Conservation (phyloP, 2,888 invertebrate genomes). For the Cheilosia urbana region DNA sequence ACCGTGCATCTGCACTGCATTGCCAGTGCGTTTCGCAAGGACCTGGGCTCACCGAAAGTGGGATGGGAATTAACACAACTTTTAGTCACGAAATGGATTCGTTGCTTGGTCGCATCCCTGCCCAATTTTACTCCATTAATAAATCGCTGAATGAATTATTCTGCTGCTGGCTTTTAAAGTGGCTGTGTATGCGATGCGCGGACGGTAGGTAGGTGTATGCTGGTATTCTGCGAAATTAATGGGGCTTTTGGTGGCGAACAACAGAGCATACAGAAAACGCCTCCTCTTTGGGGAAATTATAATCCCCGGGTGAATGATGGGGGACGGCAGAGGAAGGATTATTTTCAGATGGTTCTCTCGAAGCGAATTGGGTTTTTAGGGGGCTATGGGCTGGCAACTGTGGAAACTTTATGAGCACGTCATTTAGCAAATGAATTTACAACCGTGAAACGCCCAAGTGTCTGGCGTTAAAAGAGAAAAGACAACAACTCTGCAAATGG, state of each 20-base stretch:
- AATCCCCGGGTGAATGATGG: slow-evolving; percentile 57
- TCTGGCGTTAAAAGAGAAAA: slow-evolving; percentile 84
- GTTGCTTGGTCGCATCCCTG: slow-evolving; percentile 60
- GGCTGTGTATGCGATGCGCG: slow-evolving; percentile 53
- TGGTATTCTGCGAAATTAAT: slow-evolving; percentile 59
- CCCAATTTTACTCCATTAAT: slow-evolving; percentile 78
- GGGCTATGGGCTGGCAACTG: slow-evolving; percentile 72
- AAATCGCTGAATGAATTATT: slow-evolving; percentile 81
- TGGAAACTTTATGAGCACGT: slow-evolving; percentile 83
- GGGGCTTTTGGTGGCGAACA: slow-evolving; percentile 68
- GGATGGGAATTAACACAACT: slow-evolving; percentile 67
- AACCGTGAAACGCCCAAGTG: slow-evolving; percentile 84
- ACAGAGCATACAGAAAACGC: slow-evolving; percentile 73
- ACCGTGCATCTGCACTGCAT: slow-evolving; percentile 42
- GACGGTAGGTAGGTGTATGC: slow-evolving; percentile 31
- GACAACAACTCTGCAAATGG: slow-evolving; percentile 75
- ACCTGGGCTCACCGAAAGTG: slow-evolving; percentile 34
- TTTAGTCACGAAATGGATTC: slow-evolving; percentile 73
- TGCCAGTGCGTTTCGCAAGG: slow-evolving; percentile 24
- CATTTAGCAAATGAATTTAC: slow-evolving; percentile 84
- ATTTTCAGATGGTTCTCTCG: slow-evolving; percentile 51
- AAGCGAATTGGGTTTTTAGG: slow-evolving; percentile 61
- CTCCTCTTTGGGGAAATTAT: slow-evolving; percentile 67
- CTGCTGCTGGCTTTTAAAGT: slow-evolving; percentile 79
- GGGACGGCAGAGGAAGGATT: slow-evolving; percentile 32